These are phyloP conservation scores for Drosophila eugracilis DNA, from an alignment of 1,140 invertebrate species.

Conservation along the genomic window DNA sequence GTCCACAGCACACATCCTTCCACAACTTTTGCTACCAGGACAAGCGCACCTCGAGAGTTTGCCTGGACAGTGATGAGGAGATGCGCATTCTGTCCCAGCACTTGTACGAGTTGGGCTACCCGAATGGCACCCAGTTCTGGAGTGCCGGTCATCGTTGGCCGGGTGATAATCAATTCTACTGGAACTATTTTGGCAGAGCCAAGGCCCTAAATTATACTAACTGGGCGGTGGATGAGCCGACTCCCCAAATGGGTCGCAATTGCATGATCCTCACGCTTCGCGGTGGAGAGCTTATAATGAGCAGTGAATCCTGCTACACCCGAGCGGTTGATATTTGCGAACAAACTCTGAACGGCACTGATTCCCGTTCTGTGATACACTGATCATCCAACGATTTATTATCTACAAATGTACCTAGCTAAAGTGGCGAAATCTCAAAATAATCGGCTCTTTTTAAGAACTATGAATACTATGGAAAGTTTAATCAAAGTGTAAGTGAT, in stretches of 20 bases:
- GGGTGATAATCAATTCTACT: conserved; percentile 61
- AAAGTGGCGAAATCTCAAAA: not conserved
- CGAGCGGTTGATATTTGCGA: conserved; percentile 64
- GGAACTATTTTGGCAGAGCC: conserved; percentile 70
- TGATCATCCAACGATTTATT: not conserved
- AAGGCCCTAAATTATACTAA: conserved; percentile 60
- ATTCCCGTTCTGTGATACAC: conserved; percentile 52
- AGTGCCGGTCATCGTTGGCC: conserved; percentile 71
- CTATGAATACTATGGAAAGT: too few relatives aligned
- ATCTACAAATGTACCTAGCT: not conserved
- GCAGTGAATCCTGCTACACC: conserved; percentile 57
- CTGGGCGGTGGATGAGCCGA: conserved; percentile 59
- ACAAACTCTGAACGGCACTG: conserved; percentile 46
- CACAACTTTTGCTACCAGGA: conserved; percentile 73
- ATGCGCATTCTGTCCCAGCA: conserved; percentile 60
- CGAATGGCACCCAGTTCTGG: conserved; percentile 64
- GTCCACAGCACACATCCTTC: conserved; percentile 56
- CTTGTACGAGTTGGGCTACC: conserved; percentile 45
- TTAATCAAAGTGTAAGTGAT: too few relatives aligned
- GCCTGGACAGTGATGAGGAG: conserved; percentile 61
- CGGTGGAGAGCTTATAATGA: conserved; percentile 50
- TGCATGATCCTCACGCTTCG: conserved; percentile 59
- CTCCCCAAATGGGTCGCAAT: conserved; percentile 58
- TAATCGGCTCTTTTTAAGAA: too few relatives aligned
- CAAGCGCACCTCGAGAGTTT: conserved; percentile 65